Evolutionary conservation across 2,888 invertebrate species (phyloP).

Genomic region (Gibbula magus): DNA sequence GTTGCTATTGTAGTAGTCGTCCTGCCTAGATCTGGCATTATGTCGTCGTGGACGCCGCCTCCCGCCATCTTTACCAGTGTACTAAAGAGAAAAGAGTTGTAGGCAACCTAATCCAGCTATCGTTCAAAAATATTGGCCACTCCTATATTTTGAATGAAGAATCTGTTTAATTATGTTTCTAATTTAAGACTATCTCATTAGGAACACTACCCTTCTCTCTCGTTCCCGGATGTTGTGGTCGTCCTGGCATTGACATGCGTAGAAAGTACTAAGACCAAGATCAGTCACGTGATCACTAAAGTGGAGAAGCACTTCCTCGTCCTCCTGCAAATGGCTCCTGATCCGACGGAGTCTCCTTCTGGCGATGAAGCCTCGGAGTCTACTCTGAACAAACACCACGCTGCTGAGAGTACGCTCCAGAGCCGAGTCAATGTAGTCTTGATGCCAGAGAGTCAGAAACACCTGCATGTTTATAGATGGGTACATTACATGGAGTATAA

Average conservation of each 20-base stretch:
- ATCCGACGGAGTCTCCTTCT: constrained; percentile 35
- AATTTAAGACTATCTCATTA: no score
- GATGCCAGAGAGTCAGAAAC: constrained; percentile 69
- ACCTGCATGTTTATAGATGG: constrained; percentile 54
- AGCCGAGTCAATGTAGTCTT: constrained; percentile 59
- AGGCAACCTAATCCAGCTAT: no score
- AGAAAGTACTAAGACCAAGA: constrained; percentile 31
- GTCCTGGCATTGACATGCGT: not conserved
- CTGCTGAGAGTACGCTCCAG: constrained; percentile 45
- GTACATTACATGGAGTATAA: no score
- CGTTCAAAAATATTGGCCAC: no score
- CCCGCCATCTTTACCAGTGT: not conserved
- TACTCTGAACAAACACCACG: constrained; percentile 57
- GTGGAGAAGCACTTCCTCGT: constrained; percentile 36
- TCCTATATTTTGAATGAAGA: no score
- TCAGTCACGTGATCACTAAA: constrained; percentile 35
- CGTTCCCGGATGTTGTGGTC: not conserved
- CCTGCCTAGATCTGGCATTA: not conserved
- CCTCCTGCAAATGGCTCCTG: constrained; percentile 19
- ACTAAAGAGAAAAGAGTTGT: not conserved
- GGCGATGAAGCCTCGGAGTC: constrained; percentile 54
- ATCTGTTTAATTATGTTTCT: no score
- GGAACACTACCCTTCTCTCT: not conserved
- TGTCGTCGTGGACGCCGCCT: not conserved
- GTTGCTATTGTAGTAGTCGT: constrained; percentile 71